Conservation (phyloP, 2,888 invertebrate species). For the Keiferia lycopersicella region DNA sequence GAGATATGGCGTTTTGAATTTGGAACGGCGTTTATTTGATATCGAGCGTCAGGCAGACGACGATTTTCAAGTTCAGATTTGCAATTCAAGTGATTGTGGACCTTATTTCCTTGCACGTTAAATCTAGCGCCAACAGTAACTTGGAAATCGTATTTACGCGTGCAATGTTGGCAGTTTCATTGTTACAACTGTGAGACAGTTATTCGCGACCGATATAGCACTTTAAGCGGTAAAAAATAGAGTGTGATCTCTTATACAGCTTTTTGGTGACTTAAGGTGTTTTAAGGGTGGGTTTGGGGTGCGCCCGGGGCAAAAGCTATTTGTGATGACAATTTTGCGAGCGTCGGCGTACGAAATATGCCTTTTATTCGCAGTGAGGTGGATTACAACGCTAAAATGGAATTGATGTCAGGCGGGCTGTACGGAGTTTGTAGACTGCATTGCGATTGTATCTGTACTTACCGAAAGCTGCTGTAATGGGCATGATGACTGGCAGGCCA, state of each 20-base stretch:
- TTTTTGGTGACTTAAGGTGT: conserved; percentile 42
- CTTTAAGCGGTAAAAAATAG: not conserved
- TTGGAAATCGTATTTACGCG: conserved; percentile 73
- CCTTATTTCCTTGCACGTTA: conserved; percentile 63
- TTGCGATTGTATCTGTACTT: conserved; percentile 44
- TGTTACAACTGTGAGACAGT: conserved; percentile 68
- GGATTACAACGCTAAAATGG: conserved; percentile 80
- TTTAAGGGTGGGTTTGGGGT: conserved; percentile 39
- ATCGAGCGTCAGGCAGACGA: conserved; percentile 80
- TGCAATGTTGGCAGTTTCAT: conserved; percentile 79
- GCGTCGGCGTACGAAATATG: conserved; percentile 79
- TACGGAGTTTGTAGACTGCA: conserved; percentile 63
- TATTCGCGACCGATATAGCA: conserved; percentile 17
- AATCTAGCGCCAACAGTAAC: conserved; percentile 53
- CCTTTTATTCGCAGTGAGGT: conserved; percentile 78
- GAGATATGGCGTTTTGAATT: conserved; percentile 64
- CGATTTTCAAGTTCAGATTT: conserved; percentile 81
- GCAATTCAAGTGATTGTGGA: conserved; percentile 65
- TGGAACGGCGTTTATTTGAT: conserved; percentile 75
- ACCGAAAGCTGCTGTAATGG: not conserved
- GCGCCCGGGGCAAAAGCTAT: conserved; percentile 76
- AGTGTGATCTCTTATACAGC: not conserved
- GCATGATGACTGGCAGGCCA: too few relatives aligned
- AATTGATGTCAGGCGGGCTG: conserved; percentile 75
- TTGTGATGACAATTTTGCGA: conserved; percentile 81